A percentile compares a stretch with the other conserved stretches of the same genome.
phyloP scores from a whole-genome alignment of 2,888 invertebrate genomes.

The Tryphoninae sp. region DNA sequence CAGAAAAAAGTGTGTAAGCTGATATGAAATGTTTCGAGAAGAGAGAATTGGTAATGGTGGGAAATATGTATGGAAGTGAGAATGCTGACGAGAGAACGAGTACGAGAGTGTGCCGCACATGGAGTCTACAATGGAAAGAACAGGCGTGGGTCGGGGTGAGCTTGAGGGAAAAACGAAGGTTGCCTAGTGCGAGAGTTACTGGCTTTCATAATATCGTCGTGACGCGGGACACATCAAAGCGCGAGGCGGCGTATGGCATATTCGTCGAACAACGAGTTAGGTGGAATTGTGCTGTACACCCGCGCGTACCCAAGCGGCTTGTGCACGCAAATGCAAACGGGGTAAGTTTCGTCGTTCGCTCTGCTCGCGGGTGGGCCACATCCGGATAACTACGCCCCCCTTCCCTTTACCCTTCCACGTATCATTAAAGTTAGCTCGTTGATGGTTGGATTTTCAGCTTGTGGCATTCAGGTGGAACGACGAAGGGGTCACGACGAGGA shows the following conservation, averaged over 20 bases:
- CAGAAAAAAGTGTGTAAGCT: too few relatives aligned
- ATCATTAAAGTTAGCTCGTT: conserved; percentile 73
- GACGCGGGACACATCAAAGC: conserved; percentile 43
- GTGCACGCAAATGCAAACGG: conserved; percentile 56
- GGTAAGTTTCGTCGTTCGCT: conserved; percentile 61
- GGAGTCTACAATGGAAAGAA: conserved; percentile 13
- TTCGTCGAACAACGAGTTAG: neutral
- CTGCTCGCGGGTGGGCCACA: conserved; percentile 11
- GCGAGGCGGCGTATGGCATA: neutral
- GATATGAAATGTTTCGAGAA: too few relatives aligned
- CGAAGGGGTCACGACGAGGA: neutral
- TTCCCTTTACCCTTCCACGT: conserved; percentile 41
- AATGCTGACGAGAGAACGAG: neutral
- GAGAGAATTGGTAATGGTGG: too few relatives aligned
- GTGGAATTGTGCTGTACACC: neutral
- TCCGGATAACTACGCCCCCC: neutral
- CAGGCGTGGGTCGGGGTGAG: neutral
- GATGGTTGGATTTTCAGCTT: conserved; percentile 66
- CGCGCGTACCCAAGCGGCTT: neutral
- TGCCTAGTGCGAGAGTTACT: conserved; percentile 53
- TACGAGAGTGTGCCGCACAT: conserved; percentile 35
- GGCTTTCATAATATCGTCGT: conserved; percentile 64
- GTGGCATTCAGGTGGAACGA: conserved; percentile 50
- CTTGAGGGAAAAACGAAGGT: neutral
- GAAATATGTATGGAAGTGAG: neutral